A percentile compares a stretch with the other conserved stretches of the same genome.
phyloP scores from a whole-genome alignment of 2,888 invertebrate species.

The Drosophila neotestacea region DNA sequence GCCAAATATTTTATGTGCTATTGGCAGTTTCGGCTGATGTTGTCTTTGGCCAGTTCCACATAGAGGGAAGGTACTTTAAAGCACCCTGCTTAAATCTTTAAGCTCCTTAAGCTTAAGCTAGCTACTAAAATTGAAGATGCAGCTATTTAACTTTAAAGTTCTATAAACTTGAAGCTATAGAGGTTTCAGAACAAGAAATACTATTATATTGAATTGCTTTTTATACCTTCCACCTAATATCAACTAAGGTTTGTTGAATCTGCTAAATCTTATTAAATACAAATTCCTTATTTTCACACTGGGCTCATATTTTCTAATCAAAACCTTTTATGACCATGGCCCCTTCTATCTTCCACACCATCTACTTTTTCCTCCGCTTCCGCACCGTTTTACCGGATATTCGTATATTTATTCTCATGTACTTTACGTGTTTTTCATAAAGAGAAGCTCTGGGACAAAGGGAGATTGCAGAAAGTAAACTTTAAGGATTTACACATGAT shows the following conservation, averaged over 20 bases:
- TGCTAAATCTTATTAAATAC: slow-evolving; percentile 17
- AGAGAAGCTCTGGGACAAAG: slow-evolving; percentile 7
- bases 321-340: slow-evolving; percentile 14
- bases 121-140: slow-evolving; percentile 1
- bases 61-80: not conserved
- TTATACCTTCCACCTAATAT: not conserved
- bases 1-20: slow-evolving; percentile 64
- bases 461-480: slow-evolving; percentile 54
- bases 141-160: slow-evolving; percentile 4
- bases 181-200: not conserved
- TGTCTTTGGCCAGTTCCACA: slow-evolving; percentile 5
- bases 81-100: slow-evolving; percentile 7
- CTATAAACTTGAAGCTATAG: not conserved
- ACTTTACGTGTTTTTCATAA: slow-evolving; percentile 36
- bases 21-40: slow-evolving; percentile 47
- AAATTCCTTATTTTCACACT: slow-evolving; percentile 15
- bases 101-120: slow-evolving; percentile 15
- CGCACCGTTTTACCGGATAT: slow-evolving; percentile 40
- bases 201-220: not conserved
- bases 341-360: slow-evolving; percentile 5
- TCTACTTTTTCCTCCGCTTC: slow-evolving; percentile 3
- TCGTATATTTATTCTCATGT: slow-evolving; percentile 41
- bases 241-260: not conserved
- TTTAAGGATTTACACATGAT: slow-evolving; percentile 70
- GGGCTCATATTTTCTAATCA: slow-evolving; percentile 43